Conservation (phyloP, 2,888 invertebrate genomes). For the Pyralis farinalis region DNA sequence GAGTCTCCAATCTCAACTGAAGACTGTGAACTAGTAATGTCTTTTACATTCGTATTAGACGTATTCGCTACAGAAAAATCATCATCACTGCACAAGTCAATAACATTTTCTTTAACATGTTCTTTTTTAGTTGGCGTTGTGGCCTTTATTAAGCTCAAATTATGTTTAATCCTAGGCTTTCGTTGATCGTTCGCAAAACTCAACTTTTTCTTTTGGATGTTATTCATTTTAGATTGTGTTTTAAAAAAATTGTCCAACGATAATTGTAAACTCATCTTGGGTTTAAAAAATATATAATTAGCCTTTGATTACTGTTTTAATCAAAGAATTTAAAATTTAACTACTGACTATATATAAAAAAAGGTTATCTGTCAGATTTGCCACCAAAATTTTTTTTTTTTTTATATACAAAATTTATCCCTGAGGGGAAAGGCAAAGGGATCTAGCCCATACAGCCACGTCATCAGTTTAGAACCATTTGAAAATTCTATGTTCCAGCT, state of each 20-base stretch:
- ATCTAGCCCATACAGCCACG: too few relatives aligned
- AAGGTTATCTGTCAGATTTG: too few relatives aligned
- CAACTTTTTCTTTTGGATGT: conserved; percentile 13
- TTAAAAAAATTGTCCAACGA: conserved; percentile 36
- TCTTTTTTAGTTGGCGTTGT: conserved; percentile 25
- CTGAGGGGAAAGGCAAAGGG: too few relatives aligned
- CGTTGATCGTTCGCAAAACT: not conserved
- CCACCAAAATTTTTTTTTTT: too few relatives aligned
- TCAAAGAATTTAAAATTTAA: too few relatives aligned
- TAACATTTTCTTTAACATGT: conserved; percentile 18
- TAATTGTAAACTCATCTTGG: conserved; percentile 18
- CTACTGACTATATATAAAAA: too few relatives aligned
- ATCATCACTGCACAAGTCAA: conserved; percentile 46
- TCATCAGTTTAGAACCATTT: too few relatives aligned
- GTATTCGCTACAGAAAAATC: conserved; percentile 23
- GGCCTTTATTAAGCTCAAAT: conserved; percentile 30
- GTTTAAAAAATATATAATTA: too few relatives aligned
- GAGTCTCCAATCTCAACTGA: not conserved
- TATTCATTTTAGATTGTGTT: conserved; percentile 19
- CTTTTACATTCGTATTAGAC: not conserved
- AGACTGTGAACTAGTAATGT: not conserved
- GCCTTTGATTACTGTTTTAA: too few relatives aligned
- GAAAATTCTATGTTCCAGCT: too few relatives aligned
- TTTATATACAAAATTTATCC: too few relatives aligned
- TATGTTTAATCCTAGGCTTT: conserved; percentile 21